Base-by-base conservation (phyloP, 1,140 invertebrate species). In the Reticulitermes speratus region DNA sequence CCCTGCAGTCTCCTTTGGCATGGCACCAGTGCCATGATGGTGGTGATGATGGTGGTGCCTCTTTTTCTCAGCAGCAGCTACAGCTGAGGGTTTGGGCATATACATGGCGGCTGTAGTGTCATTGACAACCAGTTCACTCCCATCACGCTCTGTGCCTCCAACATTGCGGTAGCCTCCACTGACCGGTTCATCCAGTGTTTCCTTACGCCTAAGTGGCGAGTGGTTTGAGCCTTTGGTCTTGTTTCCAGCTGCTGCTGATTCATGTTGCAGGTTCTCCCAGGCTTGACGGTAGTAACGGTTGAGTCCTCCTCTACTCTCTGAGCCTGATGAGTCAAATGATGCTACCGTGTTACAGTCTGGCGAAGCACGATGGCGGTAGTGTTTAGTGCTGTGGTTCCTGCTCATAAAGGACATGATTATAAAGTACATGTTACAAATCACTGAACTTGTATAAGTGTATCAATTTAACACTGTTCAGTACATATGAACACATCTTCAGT, bases 261-360 rank as follows among this genome's bases (percentile, higher is more conserved):
- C 95, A 91, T 97, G 96, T 89, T 97, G 96, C 9, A 98, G 92
- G 90, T 98, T 97, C 89, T 97, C 96, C 97, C 97, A 98, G 9
- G 97, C 97, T 90, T 97, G 95, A 30, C 96, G 93, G 91, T 98
- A 98, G 89, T 95, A 96, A 88, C 96, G 94, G 90, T 97, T 97
- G 85, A 98, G 92, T 59, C 96, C 94, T 59, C 93, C 95, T 81
- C 96, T 93, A 25, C 96, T 96, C 88, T 97, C 96, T 0, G 96
- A 97, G 84, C 95, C 95, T 86, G 96, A 96, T 84, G 96, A 96
- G 89, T 97, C 96, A 88, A 97, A 96, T 52, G 96, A 97, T 44
- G 96, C 96, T 55, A 97, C 96, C 21, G 96, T 97, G 90, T 97
- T 96, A 91, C 96, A 97, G 91, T 97, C 96, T 45, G 96, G 96